A percentile compares a stretch with the other conserved stretches of the same genome.
Conservation (phyloP, 2,797 vertebrate species). For the Vespertilio murinus region DNA sequence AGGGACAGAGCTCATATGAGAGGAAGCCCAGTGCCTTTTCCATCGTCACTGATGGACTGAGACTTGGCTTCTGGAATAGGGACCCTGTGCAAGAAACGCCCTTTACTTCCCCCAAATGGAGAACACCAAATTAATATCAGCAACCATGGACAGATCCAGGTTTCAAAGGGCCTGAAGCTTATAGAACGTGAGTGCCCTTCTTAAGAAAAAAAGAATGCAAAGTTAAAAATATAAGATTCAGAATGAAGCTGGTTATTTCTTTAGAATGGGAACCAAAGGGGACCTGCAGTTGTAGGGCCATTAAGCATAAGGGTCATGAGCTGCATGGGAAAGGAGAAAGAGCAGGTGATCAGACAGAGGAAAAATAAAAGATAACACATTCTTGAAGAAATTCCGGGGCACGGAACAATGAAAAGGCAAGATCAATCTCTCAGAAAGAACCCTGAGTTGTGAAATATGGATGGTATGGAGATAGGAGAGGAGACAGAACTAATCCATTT, state of each 20-base stretch:
- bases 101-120: not conserved
- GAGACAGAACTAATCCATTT: slow-evolving; percentile 39
- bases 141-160: not conserved
- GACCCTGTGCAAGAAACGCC: slow-evolving; percentile 17
- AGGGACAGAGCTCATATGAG: not conserved
- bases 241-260: slow-evolving; percentile 7
- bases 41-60: not conserved
- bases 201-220: slow-evolving; percentile 23
- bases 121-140: slow-evolving; percentile 43
- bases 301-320: not conserved
- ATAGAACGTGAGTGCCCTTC: not conserved
- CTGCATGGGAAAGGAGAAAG: not conserved
- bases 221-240: slow-evolving; percentile 23
- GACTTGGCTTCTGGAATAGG: slow-evolving; percentile 20
- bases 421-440: slow-evolving; percentile 37
- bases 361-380: slow-evolving; percentile 22
- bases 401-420: slow-evolving; percentile 29
- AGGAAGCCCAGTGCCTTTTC: slow-evolving; percentile 16
- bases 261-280: slow-evolving; percentile 45
- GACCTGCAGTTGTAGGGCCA: not conserved
- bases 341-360: slow-evolving; percentile 9
- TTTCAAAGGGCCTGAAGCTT: slow-evolving; percentile 26
- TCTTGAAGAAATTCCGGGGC: slow-evolving; percentile 21
- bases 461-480: not conserved
- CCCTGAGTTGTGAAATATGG: slow-evolving; percentile 41